Conservation (phyloP, 1,140 invertebrate genomes). For the Brachionus calyciflorus region DNA sequence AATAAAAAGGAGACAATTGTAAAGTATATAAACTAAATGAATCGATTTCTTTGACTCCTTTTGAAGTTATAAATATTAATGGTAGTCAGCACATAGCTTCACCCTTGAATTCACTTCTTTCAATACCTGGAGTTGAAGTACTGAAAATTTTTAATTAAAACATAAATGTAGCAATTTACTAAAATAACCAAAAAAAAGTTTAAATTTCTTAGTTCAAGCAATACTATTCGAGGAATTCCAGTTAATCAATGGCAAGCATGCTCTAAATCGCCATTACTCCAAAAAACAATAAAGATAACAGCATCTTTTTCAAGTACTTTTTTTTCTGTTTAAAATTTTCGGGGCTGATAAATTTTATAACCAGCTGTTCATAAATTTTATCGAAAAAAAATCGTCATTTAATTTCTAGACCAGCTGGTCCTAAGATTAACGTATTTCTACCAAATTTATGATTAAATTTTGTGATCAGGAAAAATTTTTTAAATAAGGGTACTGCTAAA, state of each 20-base stretch:
- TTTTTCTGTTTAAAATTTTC: not conserved
- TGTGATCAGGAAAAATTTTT: too few relatives aligned
- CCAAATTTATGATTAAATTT: too few relatives aligned
- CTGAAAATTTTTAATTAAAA: not conserved
- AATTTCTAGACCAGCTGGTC: too few relatives aligned
- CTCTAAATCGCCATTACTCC: not conserved
- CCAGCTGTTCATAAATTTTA: not conserved
- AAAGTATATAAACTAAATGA: constrained; percentile 26
- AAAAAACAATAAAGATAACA: not conserved
- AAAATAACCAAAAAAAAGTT: constrained; percentile 1
- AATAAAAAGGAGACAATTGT: constrained; percentile 14
- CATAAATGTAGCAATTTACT: not conserved
- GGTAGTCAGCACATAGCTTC: constrained; percentile 8
- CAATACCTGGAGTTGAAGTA: not conserved
- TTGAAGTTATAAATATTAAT: constrained; percentile 35
- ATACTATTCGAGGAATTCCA: constrained; percentile 18
- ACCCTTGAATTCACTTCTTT: constrained; percentile 8
- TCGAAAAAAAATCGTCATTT: too few relatives aligned
- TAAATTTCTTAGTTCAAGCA: constrained; percentile 6
- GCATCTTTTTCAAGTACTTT: constrained; percentile 17
- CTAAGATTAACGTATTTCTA: too few relatives aligned
- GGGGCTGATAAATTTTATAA: not conserved
- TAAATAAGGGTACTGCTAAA: too few relatives aligned
- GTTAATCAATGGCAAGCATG: constrained; percentile 27
- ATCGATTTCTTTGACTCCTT: not conserved